Percentiles rank a stretch among this genome's conserved stretches.
Conservation (phyloP, 2,797 vertebrate species). For the Spinus olivaceus region DNA sequence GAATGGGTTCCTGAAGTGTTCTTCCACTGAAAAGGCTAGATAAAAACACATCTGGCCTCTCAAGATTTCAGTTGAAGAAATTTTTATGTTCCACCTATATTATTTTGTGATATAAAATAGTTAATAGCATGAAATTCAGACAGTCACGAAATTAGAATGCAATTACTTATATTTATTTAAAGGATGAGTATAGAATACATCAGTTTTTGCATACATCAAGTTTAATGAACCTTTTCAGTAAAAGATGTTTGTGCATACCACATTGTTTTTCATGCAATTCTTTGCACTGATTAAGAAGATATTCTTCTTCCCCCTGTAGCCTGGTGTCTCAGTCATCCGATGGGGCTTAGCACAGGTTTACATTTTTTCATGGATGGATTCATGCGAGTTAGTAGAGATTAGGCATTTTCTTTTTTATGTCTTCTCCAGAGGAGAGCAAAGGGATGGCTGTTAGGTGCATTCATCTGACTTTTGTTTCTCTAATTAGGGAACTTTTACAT, state of each 20-base stretch:
- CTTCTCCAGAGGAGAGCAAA: not conserved
- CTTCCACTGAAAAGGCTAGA: not conserved
- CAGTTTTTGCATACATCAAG: not conserved
- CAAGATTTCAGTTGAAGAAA: not conserved
- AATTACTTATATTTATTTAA: not conserved
- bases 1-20: not conserved
- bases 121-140: not conserved
- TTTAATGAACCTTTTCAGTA: not conserved
- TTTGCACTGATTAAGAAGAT: slow-evolving; percentile 14
- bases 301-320: not conserved
- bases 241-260: slow-evolving; percentile 17
- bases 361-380: not conserved
- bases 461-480: not conserved
- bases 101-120: not conserved
- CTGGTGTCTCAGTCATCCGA: not conserved
- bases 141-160: not conserved
- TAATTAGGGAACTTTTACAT: not conserved
- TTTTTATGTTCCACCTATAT: not conserved
- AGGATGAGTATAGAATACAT: not conserved
- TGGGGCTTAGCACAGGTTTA: not conserved
- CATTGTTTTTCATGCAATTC: not conserved
- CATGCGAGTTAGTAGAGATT: not conserved
- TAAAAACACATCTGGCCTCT: not conserved
- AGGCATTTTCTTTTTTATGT: not conserved
- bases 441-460: not conserved